phyloP scores from a whole-genome alignment of 2,888 invertebrate genomes.

The Piscicola geometra region DNA sequence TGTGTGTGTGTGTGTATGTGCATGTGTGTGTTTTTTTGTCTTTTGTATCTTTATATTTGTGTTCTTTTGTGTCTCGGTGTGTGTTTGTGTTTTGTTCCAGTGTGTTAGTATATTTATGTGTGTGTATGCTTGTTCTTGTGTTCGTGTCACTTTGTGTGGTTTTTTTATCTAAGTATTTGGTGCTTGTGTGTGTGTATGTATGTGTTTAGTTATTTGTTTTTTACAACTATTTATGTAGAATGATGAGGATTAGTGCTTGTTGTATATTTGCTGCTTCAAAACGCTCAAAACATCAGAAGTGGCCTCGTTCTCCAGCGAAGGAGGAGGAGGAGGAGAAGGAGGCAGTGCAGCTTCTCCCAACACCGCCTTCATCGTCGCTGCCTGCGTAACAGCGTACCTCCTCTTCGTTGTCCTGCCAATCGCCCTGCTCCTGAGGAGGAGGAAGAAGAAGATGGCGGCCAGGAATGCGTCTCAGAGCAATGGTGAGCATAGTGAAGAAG shows the following conservation, averaged over 20 bases:
- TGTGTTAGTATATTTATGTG: neutral
- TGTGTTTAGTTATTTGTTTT: no score
- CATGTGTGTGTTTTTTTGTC: neutral
- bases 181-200: no score
- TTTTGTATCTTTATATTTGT: neutral
- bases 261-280: no score
- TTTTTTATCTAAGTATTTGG: no score
- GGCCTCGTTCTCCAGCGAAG: no score
- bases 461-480: no score
- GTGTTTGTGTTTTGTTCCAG: neutral
- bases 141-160: no score
- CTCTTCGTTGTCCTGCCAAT: slow-evolving; percentile 83
- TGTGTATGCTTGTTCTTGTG: neutral
- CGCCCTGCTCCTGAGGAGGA: slow-evolving; percentile 72
- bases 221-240: no score
- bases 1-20: slow-evolving; percentile 11
- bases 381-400: slow-evolving; percentile 87
- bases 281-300: no score
- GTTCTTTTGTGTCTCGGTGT: neutral
- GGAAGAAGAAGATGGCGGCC: neutral
- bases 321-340: no score
- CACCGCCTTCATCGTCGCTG: slow-evolving; percentile 84
- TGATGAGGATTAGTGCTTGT: no score
- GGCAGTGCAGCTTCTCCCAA: slow-evolving; percentile 65
- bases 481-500: no score